These are phyloP conservation scores for Drosophila tripunctata DNA, from an alignment of 2,888 invertebrate genomes.

Conservation along the genomic window DNA sequence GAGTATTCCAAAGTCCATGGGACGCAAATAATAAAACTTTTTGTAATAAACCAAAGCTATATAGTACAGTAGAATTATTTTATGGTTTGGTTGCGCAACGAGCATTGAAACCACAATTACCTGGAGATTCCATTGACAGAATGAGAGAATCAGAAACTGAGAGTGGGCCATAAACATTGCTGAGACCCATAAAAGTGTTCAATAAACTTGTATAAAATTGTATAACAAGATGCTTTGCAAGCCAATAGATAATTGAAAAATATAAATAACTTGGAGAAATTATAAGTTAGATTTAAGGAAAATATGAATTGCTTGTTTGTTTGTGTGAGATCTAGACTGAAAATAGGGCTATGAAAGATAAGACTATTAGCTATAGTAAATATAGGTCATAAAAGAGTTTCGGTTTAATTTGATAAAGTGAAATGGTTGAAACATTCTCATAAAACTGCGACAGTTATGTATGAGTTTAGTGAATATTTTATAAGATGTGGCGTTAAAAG, in stretches of 20 bases:
- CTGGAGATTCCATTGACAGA: not conserved
- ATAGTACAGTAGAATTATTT: slow-evolving; percentile 7
- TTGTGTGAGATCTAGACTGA: no score
- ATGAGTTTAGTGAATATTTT: slow-evolving; percentile 14
- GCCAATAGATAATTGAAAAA: not conserved
- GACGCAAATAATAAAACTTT: slow-evolving; percentile 19
- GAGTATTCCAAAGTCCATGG: slow-evolving; percentile 42
- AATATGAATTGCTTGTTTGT: no score
- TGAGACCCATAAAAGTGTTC: not conserved
- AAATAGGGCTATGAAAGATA: no score
- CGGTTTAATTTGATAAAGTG: slow-evolving; percentile 18
- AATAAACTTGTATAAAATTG: not conserved
- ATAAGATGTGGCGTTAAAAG: slow-evolving; percentile 18
- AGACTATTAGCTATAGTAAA: not conserved
- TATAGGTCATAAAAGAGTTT: not conserved
- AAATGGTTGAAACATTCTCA: not conserved
- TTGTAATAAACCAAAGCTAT: slow-evolving; percentile 27
- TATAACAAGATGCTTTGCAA: not conserved
- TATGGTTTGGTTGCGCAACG: slow-evolving; percentile 1
- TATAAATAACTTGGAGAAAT: not conserved
- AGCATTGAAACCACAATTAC: slow-evolving; percentile 6
- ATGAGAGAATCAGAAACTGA: not conserved
- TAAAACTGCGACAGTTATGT: not conserved
- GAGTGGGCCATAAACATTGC: not conserved
- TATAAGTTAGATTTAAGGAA: not conserved